Evolutionary conservation across 2,888 invertebrate genomes (phyloP).

Genomic region (Trachelus iudaicus): DNA sequence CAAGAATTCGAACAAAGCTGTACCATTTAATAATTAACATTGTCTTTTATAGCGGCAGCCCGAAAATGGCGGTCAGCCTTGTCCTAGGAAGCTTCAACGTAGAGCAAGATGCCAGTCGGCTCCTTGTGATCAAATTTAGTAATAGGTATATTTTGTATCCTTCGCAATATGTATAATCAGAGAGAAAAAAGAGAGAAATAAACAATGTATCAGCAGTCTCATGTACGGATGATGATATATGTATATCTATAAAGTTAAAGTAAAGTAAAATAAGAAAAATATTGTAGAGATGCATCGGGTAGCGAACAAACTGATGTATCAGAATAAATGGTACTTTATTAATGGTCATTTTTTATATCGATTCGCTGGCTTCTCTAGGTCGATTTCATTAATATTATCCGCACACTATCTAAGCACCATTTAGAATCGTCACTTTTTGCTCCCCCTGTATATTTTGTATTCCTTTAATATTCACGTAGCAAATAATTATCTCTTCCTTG

Average conservation of each 20-base stretch:
- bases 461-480: not conserved
- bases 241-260: not conserved
- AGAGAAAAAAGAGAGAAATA: not conserved
- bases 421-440: not conserved
- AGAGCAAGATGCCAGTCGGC: slow-evolving; percentile 70
- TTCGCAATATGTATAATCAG: not conserved
- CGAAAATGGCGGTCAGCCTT: slow-evolving; percentile 74
- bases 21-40: not conserved
- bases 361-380: not conserved
- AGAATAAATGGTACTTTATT: slow-evolving; percentile 55
- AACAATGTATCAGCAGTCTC: not conserved
- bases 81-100: slow-evolving; percentile 72
- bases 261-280: not conserved
- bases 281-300: slow-evolving; percentile 11
- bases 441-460: not conserved
- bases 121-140: slow-evolving; percentile 47
- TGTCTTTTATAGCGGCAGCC: slow-evolving; percentile 67
- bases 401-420: not conserved
- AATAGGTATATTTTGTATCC: not conserved
- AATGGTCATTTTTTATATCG: slow-evolving; percentile 40
- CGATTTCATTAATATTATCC: not conserved
- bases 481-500: not conserved
- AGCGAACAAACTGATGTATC: slow-evolving; percentile 45
- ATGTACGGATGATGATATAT: not conserved
- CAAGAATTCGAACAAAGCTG: not conserved